Evolutionary conservation across 2,797 vertebrate genomes (phyloP).

Genomic region (Enteromius afrohamiltoni): DNA sequence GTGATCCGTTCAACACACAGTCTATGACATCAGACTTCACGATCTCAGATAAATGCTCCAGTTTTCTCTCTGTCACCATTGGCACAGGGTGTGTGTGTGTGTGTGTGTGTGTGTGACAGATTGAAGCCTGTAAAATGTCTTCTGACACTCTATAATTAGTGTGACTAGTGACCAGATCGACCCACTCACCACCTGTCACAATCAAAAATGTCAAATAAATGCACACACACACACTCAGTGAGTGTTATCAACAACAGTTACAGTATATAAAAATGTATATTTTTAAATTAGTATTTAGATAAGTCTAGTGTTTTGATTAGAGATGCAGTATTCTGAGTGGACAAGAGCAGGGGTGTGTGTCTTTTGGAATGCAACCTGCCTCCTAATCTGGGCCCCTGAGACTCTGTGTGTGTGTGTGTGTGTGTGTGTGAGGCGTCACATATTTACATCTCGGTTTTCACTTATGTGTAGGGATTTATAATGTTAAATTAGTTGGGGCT

Average conservation of each 20-base stretch:
- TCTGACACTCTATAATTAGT: conserved; percentile 44
- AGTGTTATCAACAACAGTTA: not conserved
- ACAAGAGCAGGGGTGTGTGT: not conserved
- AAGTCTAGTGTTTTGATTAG: not conserved
- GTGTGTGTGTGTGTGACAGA: conserved; percentile 7
- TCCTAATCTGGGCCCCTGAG: conserved; percentile 70
- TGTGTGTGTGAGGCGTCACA: conserved; percentile 50
- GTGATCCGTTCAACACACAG: conserved; percentile 14
- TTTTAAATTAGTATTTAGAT: not conserved
- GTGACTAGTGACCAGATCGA: conserved; percentile 34
- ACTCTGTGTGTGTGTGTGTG: conserved; percentile 65
- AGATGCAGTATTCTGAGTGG: conserved; percentile 18
- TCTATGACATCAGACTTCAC: conserved; percentile 28
- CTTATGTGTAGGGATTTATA: not conserved
- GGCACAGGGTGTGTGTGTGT: not conserved
- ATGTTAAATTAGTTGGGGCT: not conserved
- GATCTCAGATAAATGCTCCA: not conserved
- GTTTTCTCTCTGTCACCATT: not conserved
- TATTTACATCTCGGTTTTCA: not conserved
- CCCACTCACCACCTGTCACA: conserved; percentile 34
- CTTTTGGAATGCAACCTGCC: conserved; percentile 71
- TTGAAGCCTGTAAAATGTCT: conserved; percentile 64
- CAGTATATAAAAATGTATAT: not conserved
- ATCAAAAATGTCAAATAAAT: not conserved
- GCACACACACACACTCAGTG: conserved; percentile 1